phyloP scores from a whole-genome alignment of 2,888 invertebrate species.

The Cordylochernes scorpioides region DNA sequence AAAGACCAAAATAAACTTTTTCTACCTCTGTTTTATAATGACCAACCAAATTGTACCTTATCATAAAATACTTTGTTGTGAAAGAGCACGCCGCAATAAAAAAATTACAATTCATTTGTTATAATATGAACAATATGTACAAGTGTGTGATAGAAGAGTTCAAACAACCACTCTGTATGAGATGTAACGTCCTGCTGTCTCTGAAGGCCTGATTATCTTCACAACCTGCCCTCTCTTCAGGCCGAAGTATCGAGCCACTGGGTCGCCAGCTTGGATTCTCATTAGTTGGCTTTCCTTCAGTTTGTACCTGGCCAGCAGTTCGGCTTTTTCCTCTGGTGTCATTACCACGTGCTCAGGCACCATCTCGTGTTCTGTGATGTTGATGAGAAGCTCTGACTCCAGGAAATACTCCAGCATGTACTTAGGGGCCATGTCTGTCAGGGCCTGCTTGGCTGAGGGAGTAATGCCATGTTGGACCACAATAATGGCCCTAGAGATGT shows the following conservation, averaged over 20 bases:
- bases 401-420: conserved; percentile 72
- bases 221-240: conserved; percentile 93
- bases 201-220: conserved; percentile 88
- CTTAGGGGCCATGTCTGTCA: conserved; percentile 96
- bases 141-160: too few species aligned
- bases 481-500: conserved; percentile 88
- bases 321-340: conserved; percentile 90
- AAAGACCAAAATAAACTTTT: too few species aligned
- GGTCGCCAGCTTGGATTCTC: conserved; percentile 94
- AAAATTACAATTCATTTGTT: too few species aligned
- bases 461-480: conserved; percentile 98
- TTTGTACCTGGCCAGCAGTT: conserved; percentile 80
- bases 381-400: conserved; percentile 65
- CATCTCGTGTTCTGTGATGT: conserved; percentile 88
- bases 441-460: conserved; percentile 77
- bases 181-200: conserved; percentile 93
- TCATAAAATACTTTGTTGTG: too few species aligned
- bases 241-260: conserved; percentile 93
- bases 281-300: conserved; percentile 94
- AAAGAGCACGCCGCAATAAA: too few species aligned
- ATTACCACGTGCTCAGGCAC: conserved; percentile 97
- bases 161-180: conserved; percentile 79
- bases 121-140: too few species aligned
- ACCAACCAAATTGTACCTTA: too few species aligned
- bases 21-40: too few species aligned